A percentile compares a stretch with the other conserved stretches of the same genome.
Evolutionary conservation across 2,888 invertebrate genomes (phyloP).

Genomic region (Cantharis flavilabris): DNA sequence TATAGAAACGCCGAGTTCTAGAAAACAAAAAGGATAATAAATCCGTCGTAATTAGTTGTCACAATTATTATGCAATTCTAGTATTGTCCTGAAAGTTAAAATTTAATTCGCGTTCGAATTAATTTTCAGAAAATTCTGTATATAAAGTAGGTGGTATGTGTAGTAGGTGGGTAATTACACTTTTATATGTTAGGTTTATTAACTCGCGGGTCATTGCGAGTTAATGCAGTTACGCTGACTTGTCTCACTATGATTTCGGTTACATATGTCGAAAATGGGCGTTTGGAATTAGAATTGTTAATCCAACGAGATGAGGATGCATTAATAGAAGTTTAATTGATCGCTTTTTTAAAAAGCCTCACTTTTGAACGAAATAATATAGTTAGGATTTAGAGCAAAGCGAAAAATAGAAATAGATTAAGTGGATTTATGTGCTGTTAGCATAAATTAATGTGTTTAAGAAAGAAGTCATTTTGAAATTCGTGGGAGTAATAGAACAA

Average conservation of each 20-base stretch:
- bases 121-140: neutral
- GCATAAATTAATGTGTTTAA: slow-evolving; percentile 31
- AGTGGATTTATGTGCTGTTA: slow-evolving; percentile 31
- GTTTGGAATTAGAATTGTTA: neutral
- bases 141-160: neutral
- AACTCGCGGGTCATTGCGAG: neutral
- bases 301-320: neutral
- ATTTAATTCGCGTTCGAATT: neutral
- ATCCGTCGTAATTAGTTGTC: slow-evolving; percentile 28
- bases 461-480: slow-evolving; percentile 28
- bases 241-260: neutral
- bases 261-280: neutral
- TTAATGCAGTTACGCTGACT: neutral
- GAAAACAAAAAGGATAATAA: slow-evolving; percentile 27
- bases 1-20: slow-evolving; percentile 8
- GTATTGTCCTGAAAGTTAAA: slow-evolving; percentile 12
- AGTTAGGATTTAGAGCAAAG: slow-evolving; percentile 40
- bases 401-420: slow-evolving; percentile 34
- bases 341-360: neutral
- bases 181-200: slow-evolving; percentile 13
- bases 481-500: slow-evolving; percentile 30
- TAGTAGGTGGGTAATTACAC: neutral
- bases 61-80: slow-evolving; percentile 20
- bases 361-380: slow-evolving; percentile 16
- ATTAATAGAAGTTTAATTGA: neutral